phyloP scores from a whole-genome alignment of 2,888 invertebrate species.

The Diaphora mendica region DNA sequence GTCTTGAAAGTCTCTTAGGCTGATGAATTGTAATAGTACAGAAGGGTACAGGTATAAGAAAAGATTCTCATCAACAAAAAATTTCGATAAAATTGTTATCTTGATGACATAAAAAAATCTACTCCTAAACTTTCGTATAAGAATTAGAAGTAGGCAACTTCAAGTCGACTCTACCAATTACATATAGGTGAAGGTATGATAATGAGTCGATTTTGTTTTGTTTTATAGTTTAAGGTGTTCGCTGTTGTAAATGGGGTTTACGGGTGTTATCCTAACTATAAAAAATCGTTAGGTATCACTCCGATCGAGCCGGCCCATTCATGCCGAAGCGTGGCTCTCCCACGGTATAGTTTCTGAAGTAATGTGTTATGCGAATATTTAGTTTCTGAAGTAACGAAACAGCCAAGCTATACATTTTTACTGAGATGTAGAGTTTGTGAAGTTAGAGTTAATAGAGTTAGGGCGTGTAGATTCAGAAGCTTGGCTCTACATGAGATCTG shows the following conservation, averaged over 20 bases:
- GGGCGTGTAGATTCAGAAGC: no score
- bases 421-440: no score
- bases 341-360: no score
- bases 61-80: neutral
- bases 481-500: no score
- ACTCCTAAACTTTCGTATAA: neutral
- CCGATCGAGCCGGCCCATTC: no score
- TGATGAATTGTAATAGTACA: conserved; percentile 23
- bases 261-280: no score
- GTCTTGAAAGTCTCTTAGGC: conserved; percentile 32
- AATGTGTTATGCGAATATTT: no score
- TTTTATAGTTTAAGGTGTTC: neutral
- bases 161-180: neutral
- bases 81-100: neutral
- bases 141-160: neutral
- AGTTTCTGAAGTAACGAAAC: no score
- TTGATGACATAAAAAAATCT: neutral
- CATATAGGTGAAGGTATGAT: neutral
- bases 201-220: neutral
- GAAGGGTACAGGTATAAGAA: neutral
- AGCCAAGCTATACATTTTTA: no score
- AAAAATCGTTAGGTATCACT: no score
- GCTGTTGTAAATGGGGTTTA: neutral
- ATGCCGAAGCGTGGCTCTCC: no score
- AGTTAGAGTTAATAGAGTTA: no score